Evolutionary conservation across 2,888 invertebrate genomes (phyloP).

Genomic region (Caenorhabditis sp.): DNA sequence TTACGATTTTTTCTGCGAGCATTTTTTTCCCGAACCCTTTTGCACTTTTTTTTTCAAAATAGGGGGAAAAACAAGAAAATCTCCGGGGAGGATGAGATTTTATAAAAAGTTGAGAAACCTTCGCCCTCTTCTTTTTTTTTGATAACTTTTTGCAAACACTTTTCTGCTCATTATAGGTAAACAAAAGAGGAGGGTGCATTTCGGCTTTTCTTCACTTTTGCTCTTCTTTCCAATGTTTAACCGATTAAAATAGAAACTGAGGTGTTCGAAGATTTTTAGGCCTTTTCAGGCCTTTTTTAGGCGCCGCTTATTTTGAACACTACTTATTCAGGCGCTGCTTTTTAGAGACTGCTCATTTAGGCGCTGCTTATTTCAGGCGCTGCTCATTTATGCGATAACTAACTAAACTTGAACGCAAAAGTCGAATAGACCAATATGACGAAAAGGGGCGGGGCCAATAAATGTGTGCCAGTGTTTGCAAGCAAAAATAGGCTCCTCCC

Average conservation of each 20-base stretch:
- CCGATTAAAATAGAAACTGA: too few species aligned
- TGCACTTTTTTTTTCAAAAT: background rate
- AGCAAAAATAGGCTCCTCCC: too few species aligned
- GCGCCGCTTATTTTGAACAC: background rate
- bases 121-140: background rate
- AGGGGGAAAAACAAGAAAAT: background rate
- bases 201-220: background rate
- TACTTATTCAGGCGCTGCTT: background rate
- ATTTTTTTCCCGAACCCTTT: background rate
- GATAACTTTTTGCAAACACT: background rate
- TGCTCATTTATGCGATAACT: background rate
- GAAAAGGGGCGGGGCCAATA: too few species aligned
- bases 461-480: too few species aligned
- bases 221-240: background rate
- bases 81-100: background rate
- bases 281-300: too few species aligned
- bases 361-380: background rate
- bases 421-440: too few species aligned
- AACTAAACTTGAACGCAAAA: too few species aligned
- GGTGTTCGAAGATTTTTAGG: too few species aligned
- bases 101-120: background rate
- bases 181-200: background rate
- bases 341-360: background rate
- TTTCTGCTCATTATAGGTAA: background rate
- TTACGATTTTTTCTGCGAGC: background rate